Base-by-base conservation (phyloP, 1,140 invertebrate species). In the Drepana arcuata region DNA sequence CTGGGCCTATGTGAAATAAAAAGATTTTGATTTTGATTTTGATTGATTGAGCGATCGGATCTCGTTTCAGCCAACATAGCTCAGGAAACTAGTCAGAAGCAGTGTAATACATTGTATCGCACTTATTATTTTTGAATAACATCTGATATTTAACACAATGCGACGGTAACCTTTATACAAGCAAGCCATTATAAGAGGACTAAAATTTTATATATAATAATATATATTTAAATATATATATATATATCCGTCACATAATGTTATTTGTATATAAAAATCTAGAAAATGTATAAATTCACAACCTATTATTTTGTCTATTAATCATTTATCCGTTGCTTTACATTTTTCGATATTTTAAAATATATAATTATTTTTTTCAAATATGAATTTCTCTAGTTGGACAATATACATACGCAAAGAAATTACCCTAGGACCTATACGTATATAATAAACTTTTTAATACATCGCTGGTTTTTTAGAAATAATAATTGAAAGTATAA, bases 241-340 rank as follows among this genome's bases (percentile, higher is more conserved):
- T 21, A 9, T 9, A 21, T 5, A 9, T 9, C 4, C 4, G 18
- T 9, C 9, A 5, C 4, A 9, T 4, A 9, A 21, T 5, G 4
- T 61, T 63, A 64, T 61, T 71, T 12, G 25, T 41, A 34, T 38
- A 64, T 74, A 71, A 77, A 75, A 79, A 80, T 72, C 72, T 80
- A 77, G 54, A 80, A 80, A 80, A 77, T 79, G 68, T 80, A 71
- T 73, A 80, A 74, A 78, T 74, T 81, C 75, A 81, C 75, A 81
- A 81, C 75, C 75, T 81, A 81, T 75, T 65, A 62, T 68, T 70
- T 68, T 75, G 68, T 74, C 73, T 78, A 72, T 71, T 48, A 52
- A 41, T 52, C 38, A n/a, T n/a, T n/a, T n/a, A n/a, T n/a, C n/a
- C n/a, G n/a, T n/a, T n/a, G n/a, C n/a, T n/a, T n/a, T n/a, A n/a